phyloP scores from a whole-genome alignment of 2,797 vertebrate species.

The Brachymystax lenok region DNA sequence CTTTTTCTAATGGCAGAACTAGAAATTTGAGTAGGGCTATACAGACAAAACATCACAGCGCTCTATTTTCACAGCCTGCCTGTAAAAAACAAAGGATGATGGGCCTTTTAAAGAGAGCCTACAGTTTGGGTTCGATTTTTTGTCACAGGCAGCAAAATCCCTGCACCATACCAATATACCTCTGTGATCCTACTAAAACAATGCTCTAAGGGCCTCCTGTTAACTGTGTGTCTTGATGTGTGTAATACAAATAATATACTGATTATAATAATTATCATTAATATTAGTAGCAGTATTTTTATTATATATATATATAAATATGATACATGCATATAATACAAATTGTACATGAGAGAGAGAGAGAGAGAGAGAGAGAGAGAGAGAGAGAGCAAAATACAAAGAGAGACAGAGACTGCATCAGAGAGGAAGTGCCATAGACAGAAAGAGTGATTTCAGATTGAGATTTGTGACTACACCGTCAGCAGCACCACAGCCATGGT shows the following conservation, averaged over 20 bases:
- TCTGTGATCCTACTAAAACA: background rate
- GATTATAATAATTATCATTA: no score
- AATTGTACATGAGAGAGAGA: no score
- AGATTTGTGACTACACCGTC: background rate
- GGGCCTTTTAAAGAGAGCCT: conserved; percentile 28
- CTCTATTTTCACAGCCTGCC: conserved; percentile 18
- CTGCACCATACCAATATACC: conserved; percentile 4
- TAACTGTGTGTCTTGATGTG: conserved; percentile 5
- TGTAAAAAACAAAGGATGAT: conserved; percentile 35
- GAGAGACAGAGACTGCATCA: no score
- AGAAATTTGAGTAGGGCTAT: conserved; percentile 32
- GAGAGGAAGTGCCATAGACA: conserved; percentile 37
- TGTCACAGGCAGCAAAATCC: conserved; percentile 28
- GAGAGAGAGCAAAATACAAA: background rate
- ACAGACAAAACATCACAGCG: conserved; percentile 19
- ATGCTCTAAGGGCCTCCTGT: background rate
- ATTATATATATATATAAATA: no score
- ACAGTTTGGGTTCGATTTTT: background rate
- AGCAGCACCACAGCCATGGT: conserved; percentile 61
- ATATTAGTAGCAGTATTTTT: no score
- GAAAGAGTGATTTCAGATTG: conserved; percentile 55
- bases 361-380: no score
- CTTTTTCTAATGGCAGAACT: conserved; percentile 42
- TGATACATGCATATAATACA: background rate
- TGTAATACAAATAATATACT: background rate